Evolutionary conservation across 2,797 vertebrate genomes (phyloP), one percentile per base, ranked within the genome.

Genomic region (Lacerta viridis): DNA sequence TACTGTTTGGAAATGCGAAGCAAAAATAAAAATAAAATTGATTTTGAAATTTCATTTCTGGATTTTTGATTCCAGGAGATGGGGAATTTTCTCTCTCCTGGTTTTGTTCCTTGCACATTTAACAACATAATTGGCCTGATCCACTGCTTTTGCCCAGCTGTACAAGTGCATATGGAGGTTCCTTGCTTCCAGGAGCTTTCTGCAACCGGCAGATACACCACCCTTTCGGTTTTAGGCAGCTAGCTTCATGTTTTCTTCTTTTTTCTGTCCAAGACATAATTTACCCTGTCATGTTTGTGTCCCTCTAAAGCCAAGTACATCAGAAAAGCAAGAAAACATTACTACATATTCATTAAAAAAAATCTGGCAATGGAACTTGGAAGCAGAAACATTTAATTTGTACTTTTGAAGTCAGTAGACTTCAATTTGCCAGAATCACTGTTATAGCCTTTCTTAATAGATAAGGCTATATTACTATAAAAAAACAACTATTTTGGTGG

Each of bases 371-470:
- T 71, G 89, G 55, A 79, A 88, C 27, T 89, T 89, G n/a, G 33
- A 80, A 84, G 61, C 55, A 46, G 78, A 88, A 71, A 81, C 79
- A 18, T 91, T 92, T 91, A 91, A 89, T 93, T 93, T 91, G 17
- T 82, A 6, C 88, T 88, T 89, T 66, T 36, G 91, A 89, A 69
- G 90, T 89, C 78, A 39, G 61, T 88, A 80, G 17, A 64, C 74
- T 91, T 75, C 76, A 80, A 72, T 66, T 79, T 91, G 66, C 36
- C 75, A 25, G 13, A 87, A 68, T 88, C 90, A 75, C 69, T 91
- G 87, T 92, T 86, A 61, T 0, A 1, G 3, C 83, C 9, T 90
- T 83, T 78, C 74, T 55, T 82, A 88, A 46, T 36, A 92, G 88
- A 84, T 6, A 1, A 85, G 55, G 41, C 39, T 93, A 88, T 68